Evolutionary conservation across 1,140 invertebrate species (phyloP).

Genomic region (Reticulitermes speratus): DNA sequence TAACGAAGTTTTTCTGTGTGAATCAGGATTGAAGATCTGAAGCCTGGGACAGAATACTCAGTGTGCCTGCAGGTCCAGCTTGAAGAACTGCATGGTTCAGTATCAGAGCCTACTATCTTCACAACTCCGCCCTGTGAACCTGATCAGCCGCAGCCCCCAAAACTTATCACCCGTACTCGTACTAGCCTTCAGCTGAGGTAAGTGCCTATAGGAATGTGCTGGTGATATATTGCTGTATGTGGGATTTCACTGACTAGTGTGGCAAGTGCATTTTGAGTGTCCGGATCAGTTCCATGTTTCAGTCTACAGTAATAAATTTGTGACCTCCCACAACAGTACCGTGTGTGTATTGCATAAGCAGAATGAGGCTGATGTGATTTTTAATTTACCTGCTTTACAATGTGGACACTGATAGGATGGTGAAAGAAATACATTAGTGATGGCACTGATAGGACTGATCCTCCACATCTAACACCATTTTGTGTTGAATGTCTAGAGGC

Average conservation of each 20-base stretch:
- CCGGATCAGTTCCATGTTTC: neutral
- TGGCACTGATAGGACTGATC: too few relatives aligned
- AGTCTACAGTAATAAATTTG: neutral
- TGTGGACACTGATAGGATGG: too few relatives aligned
- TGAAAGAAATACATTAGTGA: neutral
- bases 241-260: neutral
- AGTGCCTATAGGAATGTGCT: neutral
- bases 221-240: neutral
- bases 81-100: constrained; percentile 27
- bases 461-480: too few relatives aligned
- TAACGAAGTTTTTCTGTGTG: too few relatives aligned
- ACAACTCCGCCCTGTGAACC: constrained; percentile 67
- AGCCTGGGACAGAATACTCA: constrained; percentile 78
- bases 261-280: neutral
- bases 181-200: constrained; percentile 52
- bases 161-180: constrained; percentile 57
- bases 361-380: too few relatives aligned
- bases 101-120: constrained; percentile 44
- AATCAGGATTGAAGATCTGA: constrained; percentile 69
- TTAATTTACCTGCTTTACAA: neutral
- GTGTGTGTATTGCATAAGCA: too few relatives aligned
- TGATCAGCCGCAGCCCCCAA: constrained; percentile 58
- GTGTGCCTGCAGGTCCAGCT: constrained; percentile 60
- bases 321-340: too few relatives aligned
- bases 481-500: too few relatives aligned